phyloP scores from a whole-genome alignment of 92 coral and sea anemone species.

The Porites cylindrica region DNA sequence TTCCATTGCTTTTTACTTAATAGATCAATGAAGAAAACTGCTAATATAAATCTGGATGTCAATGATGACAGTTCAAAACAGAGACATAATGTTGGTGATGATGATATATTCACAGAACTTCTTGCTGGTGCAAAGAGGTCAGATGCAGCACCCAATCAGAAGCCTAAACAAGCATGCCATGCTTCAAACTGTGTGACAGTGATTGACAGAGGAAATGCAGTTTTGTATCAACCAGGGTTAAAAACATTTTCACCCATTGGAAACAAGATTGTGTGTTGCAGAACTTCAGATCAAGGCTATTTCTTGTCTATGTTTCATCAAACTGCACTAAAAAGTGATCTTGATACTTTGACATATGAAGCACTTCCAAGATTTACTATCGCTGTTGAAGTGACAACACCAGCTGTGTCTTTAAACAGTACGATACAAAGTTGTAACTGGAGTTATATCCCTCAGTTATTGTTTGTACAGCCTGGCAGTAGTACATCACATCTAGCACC shows the following conservation, averaged over 20 bases:
- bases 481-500: background rate
- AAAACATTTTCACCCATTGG: constrained; percentile 14
- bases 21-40: background rate
- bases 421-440: background rate
- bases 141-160: background rate
- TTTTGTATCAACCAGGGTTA: constrained; percentile 26
- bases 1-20: background rate
- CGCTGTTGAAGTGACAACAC: background rate
- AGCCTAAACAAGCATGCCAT: background rate
- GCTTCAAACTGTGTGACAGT: background rate
- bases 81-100: background rate
- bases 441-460: background rate
- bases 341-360: background rate
- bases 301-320: constrained; percentile 9
- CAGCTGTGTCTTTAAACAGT: background rate
- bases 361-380: constrained; percentile 21
- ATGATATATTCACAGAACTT: constrained; percentile 40
- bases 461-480: constrained; percentile 17
- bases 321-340: background rate
- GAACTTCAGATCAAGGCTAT: constrained; percentile 21
- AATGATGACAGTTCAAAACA: background rate
- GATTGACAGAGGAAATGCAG: constrained; percentile 21
- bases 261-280: constrained; percentile 24
- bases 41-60: background rate
- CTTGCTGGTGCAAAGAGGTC: constrained; percentile 16